Percentiles rank a stretch among this genome's conserved stretches.
Evolutionary conservation across 2,113 vertebrate genomes (phyloP).

Genomic region (Arenaria interpres): DNA sequence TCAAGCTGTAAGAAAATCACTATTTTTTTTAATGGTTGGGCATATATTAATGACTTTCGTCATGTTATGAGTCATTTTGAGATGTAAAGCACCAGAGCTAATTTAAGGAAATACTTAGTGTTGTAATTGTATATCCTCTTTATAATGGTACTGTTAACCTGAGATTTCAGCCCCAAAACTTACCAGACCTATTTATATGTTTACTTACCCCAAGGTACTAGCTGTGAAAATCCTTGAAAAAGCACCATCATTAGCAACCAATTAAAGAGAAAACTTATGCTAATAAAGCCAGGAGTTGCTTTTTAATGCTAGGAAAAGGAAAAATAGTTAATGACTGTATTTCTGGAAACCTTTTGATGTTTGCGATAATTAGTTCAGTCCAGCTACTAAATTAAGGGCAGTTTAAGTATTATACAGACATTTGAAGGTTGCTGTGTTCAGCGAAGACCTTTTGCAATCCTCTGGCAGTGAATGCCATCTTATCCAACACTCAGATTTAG

Average conservation of each 20-base stretch:
- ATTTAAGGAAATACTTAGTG: background rate
- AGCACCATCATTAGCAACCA: constrained; percentile 69
- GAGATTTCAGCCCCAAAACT: constrained; percentile 42
- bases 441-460: constrained; percentile 23
- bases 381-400: constrained; percentile 45
- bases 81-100: background rate
- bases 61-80: background rate
- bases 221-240: constrained; percentile 48
- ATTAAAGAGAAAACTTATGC: constrained; percentile 69
- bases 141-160: constrained; percentile 40
- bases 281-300: constrained; percentile 63
- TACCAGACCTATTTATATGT: constrained; percentile 59
- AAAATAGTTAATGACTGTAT: constrained; percentile 68
- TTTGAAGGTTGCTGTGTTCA: constrained; percentile 54
- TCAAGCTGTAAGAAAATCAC: background rate
- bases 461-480: background rate
- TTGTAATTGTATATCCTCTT: constrained; percentile 7
- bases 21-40: background rate
- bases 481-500: background rate
- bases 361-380: constrained; percentile 80
- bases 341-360: constrained; percentile 81
- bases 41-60: background rate
- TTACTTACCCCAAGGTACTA: constrained; percentile 60
- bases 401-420: constrained; percentile 35
- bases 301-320: constrained; percentile 45